phyloP scores from a whole-genome alignment of 1,140 invertebrate species.

The Drosophila takahashii region DNA sequence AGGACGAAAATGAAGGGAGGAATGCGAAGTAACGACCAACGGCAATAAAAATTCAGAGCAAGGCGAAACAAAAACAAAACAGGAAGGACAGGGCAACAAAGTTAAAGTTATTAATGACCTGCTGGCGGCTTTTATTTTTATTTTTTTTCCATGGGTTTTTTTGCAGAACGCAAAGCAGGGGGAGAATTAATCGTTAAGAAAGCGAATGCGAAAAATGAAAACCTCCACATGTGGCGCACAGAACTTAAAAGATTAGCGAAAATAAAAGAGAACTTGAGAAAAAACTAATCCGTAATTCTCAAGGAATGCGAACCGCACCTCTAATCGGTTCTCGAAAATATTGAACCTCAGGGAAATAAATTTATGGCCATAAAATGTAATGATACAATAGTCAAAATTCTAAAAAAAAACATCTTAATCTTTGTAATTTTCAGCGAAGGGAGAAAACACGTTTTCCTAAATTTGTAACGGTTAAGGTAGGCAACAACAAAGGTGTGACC shows the following conservation, averaged over 20 bases:
- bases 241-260: constrained; percentile 11
- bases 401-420: not conserved
- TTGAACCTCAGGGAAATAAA: not conserved
- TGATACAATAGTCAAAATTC: no score
- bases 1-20: not conserved
- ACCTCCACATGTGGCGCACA: constrained; percentile 1
- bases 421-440: not conserved
- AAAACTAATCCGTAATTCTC: constrained; percentile 1
- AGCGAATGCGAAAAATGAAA: constrained; percentile 10
- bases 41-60: constrained; percentile 78
- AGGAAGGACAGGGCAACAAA: constrained; percentile 79
- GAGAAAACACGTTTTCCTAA: not conserved
- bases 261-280: not conserved
- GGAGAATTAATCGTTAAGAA: constrained; percentile 17
- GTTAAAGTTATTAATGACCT: constrained; percentile 81
- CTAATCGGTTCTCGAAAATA: not conserved
- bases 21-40: constrained; percentile 26
- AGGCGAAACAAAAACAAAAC: constrained; percentile 59
- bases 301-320: constrained; percentile 1
- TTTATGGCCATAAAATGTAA: no score
- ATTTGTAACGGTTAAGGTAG: constrained; percentile 2
- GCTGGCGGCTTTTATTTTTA: constrained; percentile 13
- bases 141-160: not conserved
- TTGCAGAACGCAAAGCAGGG: no score
- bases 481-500: constrained; percentile 10